A percentile compares a stretch with the other conserved stretches of the same genome.
Conservation (phyloP, 2,113 vertebrate species). For the Sarotherodon lohbergeri region DNA sequence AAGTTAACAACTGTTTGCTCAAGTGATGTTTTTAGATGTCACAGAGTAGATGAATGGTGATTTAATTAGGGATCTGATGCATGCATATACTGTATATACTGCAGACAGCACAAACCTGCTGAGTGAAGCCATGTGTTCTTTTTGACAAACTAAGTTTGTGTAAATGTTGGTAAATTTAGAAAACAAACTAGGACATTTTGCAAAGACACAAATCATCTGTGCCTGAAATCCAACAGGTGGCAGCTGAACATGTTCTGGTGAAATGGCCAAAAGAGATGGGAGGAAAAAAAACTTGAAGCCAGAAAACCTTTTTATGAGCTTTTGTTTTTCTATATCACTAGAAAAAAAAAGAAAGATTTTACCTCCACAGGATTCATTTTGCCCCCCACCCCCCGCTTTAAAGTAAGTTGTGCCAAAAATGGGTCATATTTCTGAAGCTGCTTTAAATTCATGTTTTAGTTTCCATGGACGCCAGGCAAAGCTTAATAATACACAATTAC, state of each 20-base stretch:
- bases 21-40: neutral
- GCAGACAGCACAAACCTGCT: neutral
- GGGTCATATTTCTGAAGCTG: neutral
- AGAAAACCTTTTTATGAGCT: neutral
- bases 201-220: constrained; percentile 8
- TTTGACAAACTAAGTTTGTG: neutral
- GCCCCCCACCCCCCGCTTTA: neutral
- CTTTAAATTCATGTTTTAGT: neutral
- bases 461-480: neutral
- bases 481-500: constrained; percentile 13
- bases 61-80: neutral
- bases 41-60: constrained; percentile 20
- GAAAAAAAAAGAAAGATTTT: neutral
- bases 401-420: neutral
- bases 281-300: neutral
- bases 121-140: neutral
- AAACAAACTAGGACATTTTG: constrained; percentile 7
- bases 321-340: neutral
- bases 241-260: constrained; percentile 1
- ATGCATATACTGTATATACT: neutral
- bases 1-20: neutral
- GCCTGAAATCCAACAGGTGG: constrained; percentile 28
- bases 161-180: neutral
- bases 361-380: neutral
- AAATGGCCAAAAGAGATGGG: neutral